Percentiles rank a stretch among this genome's conserved stretches.
Conservation (phyloP, 2,888 invertebrate genomes). For the Dryobotodes eremita region DNA sequence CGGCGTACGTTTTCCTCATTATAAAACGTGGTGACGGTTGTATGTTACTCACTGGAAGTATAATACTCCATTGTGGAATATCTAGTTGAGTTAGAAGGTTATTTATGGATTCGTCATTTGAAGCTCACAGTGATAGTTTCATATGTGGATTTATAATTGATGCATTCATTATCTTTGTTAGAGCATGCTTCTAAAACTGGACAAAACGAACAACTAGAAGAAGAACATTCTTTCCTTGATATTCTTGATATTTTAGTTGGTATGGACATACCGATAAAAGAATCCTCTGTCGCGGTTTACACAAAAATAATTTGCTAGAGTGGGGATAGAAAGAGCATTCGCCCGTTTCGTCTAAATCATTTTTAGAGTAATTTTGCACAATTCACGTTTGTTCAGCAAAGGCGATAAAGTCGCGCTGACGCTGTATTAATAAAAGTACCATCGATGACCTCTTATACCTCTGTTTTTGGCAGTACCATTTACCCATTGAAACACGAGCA, state of each 20-base stretch:
- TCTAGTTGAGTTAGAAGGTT: background rate
- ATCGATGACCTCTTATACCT: background rate
- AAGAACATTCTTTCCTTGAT: background rate
- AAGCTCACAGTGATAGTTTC: background rate
- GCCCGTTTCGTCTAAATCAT: no score
- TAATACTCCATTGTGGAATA: background rate
- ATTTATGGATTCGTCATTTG: no score
- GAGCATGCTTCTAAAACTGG: no score
- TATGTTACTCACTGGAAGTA: background rate
- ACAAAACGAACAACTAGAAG: background rate
- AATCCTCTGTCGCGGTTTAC: background rate
- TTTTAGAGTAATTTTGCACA: background rate
- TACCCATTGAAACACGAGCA: background rate
- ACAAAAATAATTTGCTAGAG: background rate
- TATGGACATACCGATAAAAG: background rate
- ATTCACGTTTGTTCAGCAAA: background rate
- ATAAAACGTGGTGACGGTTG: conserved; percentile 11
- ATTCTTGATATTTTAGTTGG: background rate
- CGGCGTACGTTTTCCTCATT: conserved; percentile 29
- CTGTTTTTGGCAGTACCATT: background rate
- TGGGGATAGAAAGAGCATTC: no score
- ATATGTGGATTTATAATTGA: background rate
- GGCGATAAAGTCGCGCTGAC: background rate
- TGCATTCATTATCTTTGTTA: background rate
- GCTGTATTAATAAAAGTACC: background rate